Conservation (phyloP, 2,888 invertebrate species). For the Mesopsocus fuscifrons region DNA sequence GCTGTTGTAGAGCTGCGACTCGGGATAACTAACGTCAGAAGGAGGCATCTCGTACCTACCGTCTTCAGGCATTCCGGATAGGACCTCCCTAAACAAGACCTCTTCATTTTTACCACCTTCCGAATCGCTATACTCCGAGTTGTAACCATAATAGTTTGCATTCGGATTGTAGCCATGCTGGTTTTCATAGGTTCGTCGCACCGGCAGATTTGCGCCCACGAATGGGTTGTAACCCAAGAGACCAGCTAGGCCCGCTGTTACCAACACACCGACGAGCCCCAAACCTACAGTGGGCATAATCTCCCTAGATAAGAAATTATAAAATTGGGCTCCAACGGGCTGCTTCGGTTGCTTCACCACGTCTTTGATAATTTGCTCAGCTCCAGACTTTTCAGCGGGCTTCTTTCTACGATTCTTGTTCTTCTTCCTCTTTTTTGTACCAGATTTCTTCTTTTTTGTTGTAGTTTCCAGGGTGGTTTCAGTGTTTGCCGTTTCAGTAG, state of each 20-base stretch:
- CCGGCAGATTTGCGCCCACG: neutral
- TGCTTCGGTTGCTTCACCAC: conserved; percentile 11
- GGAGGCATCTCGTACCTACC: neutral
- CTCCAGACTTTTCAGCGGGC: conserved; percentile 28
- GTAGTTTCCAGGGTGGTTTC: conserved; percentile 30
- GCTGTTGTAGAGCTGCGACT: conserved; percentile 2
- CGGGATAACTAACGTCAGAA: neutral
- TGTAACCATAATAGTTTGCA: conserved; percentile 4
- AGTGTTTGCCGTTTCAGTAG: conserved; percentile 23
- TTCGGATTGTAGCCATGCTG: conserved; percentile 6
- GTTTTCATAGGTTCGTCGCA: conserved; percentile 5
- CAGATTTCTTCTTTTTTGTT: conserved; percentile 29
- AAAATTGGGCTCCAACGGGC: conserved; percentile 24
- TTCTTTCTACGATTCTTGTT: conserved; percentile 24
- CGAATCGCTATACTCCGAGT: neutral
- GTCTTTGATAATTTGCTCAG: conserved; percentile 28
- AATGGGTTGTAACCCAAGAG: conserved; percentile 30
- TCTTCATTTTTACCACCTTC: conserved; percentile 4
- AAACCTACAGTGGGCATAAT: conserved; percentile 67
- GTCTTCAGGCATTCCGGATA: conserved; percentile 7
- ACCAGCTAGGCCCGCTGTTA: conserved; percentile 54
- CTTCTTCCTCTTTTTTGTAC: conserved; percentile 30
- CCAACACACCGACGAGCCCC: conserved; percentile 51
- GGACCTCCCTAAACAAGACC: conserved; percentile 5
- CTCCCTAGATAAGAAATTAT: conserved; percentile 57